phyloP scores from a whole-genome alignment of 2,797 vertebrate species.

The Tachyglossus aculeatus region DNA sequence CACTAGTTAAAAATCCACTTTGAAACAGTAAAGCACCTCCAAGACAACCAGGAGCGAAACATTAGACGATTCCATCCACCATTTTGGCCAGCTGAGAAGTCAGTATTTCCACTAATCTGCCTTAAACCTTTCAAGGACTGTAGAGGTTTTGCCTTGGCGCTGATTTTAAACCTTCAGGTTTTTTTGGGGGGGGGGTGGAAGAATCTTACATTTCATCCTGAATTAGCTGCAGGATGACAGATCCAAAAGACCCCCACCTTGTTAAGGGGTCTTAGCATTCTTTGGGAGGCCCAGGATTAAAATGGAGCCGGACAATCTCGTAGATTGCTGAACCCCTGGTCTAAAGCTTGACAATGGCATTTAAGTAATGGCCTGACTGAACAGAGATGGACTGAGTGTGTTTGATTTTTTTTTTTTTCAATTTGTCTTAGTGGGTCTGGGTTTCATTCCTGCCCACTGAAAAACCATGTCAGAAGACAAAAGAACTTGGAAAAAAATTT shows the following conservation, averaged over 20 bases:
- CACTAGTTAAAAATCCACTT: neutral
- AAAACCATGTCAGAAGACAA: neutral
- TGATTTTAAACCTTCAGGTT: slow-evolving; percentile 8
- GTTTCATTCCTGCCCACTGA: neutral
- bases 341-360: neutral
- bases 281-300: no score
- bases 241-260: slow-evolving; percentile 1
- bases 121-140: slow-evolving; percentile 28
- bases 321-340: neutral
- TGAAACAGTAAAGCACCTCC: slow-evolving; percentile 19
- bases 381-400: no score
- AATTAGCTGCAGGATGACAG: neutral
- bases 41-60: neutral
- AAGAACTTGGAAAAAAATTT: no score
- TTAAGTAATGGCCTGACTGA: neutral
- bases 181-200: no score
- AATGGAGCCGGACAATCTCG: neutral
- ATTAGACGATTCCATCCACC: neutral
- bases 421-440: no score
- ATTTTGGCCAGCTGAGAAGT: neutral
- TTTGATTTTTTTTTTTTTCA: no score
- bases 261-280: no score
- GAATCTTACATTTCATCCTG: slow-evolving; percentile 17
- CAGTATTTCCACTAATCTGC: neutral
- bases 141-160: slow-evolving; percentile 3